Base-by-base conservation (phyloP, 53 echinoderm and acorn worm genomes). In the Actinopyga echinites region DNA sequence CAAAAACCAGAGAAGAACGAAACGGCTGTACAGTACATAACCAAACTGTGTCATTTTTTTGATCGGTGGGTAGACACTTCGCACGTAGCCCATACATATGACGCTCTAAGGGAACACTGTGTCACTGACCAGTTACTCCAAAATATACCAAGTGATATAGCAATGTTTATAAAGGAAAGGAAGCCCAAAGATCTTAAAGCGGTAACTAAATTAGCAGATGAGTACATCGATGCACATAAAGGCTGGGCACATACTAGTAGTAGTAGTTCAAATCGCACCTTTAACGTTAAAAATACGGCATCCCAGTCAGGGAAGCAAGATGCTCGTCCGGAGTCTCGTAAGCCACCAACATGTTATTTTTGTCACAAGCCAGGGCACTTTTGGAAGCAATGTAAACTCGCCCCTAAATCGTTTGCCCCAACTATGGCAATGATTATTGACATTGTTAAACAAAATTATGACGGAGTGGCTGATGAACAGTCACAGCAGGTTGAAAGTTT, bases 11-110 rank as follows among this genome's bases (percentile, higher is more conserved):
- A 85, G 2, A 29, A 20, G 0, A 60, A 64, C 19, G 85, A 85
- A 58, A 85, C 62, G 5, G 25, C 60, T n/a, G 57, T 54, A 15
- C 85, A 85, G 36, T 75, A 57, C 32, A 49, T 73, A 37, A 74
- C 57, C 20, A 33, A 77, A 5, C 15, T 85, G 17, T 34, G 44
- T 34, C 57, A 45, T 15, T 58, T 59, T 11, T 32, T 85, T n/a
- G n/a, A 26, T 11, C 23, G 63, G 24, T 85, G 85, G 85, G 29
- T 85, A 30, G 85, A 85, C 12, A 59, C 75, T 55, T 60, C 74
- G 13, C 40, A 57, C 30, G 30, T 32, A 19, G 84, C 30, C 0
- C 57, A 73, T 24, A 13, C 23, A 26, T 69, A 34, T 12, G 58
- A 74, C 23, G 56, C 36, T 12, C 26, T 83, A 6, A 43, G 28